Evolutionary conservation across 2,797 vertebrate genomes (phyloP), one percentile per base, ranked within the genome.

Genomic region (Acrocephalus scirpaceus): DNA sequence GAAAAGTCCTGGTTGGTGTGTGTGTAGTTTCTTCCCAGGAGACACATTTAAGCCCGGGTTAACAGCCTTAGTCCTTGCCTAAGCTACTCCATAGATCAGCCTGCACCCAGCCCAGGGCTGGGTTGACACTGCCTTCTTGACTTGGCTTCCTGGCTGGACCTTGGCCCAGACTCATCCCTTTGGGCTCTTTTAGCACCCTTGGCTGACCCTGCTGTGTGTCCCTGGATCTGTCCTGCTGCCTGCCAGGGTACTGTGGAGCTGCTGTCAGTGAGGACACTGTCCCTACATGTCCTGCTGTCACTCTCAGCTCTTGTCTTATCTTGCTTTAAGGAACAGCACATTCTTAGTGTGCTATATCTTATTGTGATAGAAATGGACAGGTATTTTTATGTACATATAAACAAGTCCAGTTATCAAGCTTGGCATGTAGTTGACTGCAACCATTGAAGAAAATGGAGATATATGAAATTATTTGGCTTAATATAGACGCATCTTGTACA

Each of bases 141-240:
- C 47, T 50, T 90, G 72, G 25, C 36, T 58, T 79, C 51, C 84
- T 79, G 78, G 51, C 44, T 77, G 80, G 69, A 62, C 82, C 64
- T 88, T 0, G 1, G 67, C 56, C 61, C 69, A 51, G 44, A 38
- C 32, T 78, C 0, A 0, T 75, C 50, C 20, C 77, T 74, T 18
- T 7, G 10, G 73, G 45, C 81, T 58, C 56, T 30, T 7, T 2
- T 2, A 26, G 64, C 48, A 62, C 45, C 11, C 9, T 16, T 42
- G 32, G 25, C 56, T 76, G 74, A 65, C 54, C 29, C 64, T 69
- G 42, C 58, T 65, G 16, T 20, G 53, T 90, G 54, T 47, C 38
- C 30, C 51, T 72, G 81, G 58, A 20, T 64, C 70, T 17, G 17
- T 44, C 48, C 76, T 2, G 1, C 77, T 91, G 60, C 64, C 75